Evolutionary conservation across 2,797 vertebrate genomes (phyloP).

Genomic region (Sylvilagus floridanus): DNA sequence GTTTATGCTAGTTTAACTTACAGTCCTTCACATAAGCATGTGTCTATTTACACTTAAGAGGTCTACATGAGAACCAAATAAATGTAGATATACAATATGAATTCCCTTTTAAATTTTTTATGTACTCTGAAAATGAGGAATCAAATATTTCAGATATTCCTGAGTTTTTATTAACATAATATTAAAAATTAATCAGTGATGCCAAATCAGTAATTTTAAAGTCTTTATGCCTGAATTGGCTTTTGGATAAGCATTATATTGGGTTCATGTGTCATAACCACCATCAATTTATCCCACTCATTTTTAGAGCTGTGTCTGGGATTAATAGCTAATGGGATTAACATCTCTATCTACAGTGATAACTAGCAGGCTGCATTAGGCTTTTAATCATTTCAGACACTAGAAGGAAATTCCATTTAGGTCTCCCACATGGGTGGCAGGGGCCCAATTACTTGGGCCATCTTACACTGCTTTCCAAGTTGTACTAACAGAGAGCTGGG

Average conservation of each 20-base stretch:
- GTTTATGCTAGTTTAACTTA: neutral
- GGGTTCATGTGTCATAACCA: neutral
- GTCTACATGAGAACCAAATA: neutral
- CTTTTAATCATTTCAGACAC: constrained; percentile 23
- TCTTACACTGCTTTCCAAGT: no score
- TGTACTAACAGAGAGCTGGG: no score
- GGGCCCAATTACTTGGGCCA: no score
- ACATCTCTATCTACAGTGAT: neutral
- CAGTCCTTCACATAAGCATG: neutral
- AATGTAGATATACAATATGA: neutral
- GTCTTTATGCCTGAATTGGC: neutral
- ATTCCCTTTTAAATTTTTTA: constrained; percentile 5
- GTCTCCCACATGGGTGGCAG: no score
- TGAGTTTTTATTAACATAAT: constrained; percentile 7
- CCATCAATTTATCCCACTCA: neutral
- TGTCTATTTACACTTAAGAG: neutral
- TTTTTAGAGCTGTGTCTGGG: neutral
- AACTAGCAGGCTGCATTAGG: neutral
- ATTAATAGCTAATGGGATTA: neutral
- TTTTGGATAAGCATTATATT: neutral
- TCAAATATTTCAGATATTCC: neutral
- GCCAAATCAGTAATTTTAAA: constrained; percentile 40
- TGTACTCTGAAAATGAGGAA: constrained; percentile 40
- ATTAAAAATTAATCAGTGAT: constrained; percentile 24
- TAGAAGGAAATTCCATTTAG: neutral